These are phyloP conservation scores for Suricata suricatta DNA, from an alignment of 2,113 vertebrate genomes.

Conservation along the genomic window DNA sequence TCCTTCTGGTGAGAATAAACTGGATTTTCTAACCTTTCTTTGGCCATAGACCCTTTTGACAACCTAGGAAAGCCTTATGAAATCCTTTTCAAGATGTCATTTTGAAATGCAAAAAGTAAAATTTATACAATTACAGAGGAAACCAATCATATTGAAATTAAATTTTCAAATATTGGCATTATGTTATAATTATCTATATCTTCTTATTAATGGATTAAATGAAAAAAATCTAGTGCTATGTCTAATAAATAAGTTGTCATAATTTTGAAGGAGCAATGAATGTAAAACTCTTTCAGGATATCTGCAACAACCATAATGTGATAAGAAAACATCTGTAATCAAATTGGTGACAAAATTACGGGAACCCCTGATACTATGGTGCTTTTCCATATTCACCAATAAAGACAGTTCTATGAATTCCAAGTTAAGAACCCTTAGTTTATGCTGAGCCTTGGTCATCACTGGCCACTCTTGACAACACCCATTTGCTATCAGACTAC, in stretches of 20 bases:
- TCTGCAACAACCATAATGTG: neutral
- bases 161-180: neutral
- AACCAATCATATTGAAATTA: neutral
- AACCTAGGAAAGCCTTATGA: neutral
- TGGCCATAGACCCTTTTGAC: neutral
- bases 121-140: neutral
- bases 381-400: neutral
- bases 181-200: neutral
- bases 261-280: neutral
- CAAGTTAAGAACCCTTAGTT: neutral
- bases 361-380: neutral
- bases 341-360: neutral
- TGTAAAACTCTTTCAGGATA: neutral
- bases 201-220: neutral
- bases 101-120: conserved; percentile 6
- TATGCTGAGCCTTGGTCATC: neutral
- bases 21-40: neutral
- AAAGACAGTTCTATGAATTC: neutral
- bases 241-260: neutral
- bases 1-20: neutral
- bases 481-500: neutral
- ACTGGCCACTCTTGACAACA: neutral
- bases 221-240: neutral
- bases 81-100: neutral
- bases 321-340: conserved; percentile 9